Conservation (phyloP, 2,113 vertebrate genomes). For the Anser cygnoides region DNA sequence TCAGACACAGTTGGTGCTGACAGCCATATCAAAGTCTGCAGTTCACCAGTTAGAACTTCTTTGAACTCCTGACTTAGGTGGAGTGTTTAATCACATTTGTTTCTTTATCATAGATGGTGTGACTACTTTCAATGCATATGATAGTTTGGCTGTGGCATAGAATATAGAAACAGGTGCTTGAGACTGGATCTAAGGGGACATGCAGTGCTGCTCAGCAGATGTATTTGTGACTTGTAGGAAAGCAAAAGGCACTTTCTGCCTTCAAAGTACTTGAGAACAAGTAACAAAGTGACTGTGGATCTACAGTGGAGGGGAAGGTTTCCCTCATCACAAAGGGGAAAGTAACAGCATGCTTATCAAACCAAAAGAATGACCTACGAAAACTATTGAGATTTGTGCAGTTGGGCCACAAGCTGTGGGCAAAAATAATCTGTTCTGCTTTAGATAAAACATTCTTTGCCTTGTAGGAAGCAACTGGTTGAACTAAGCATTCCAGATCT, state of each 20-base stretch:
- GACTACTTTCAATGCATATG: not conserved
- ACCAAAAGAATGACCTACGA: not conserved
- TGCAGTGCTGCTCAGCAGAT: not conserved
- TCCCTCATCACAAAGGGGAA: not conserved
- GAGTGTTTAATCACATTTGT: not conserved
- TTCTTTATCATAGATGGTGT: not conserved
- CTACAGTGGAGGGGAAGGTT: not conserved
- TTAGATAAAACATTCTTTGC: not conserved
- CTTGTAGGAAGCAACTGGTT: not conserved
- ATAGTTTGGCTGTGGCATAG: not conserved
- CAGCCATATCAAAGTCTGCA: fast-evolving
- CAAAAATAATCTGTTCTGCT: not conserved
- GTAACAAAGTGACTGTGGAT: not conserved
- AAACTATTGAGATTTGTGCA: not conserved
- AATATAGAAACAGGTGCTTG: not conserved
- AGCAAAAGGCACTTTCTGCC: not conserved
- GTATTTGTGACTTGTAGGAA: not conserved
- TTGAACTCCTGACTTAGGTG: not conserved
- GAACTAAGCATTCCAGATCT: not conserved
- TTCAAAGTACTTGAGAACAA: not conserved
- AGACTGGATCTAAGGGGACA: not conserved
- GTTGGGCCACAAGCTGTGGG: not conserved
- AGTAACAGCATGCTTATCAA: not conserved
- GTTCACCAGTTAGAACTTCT: not conserved
- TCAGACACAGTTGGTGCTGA: not conserved